Evolutionary conservation across 2,797 vertebrate genomes (phyloP), one percentile per base, ranked within the genome.

Genomic region (Spinibarbus caldwelli): DNA sequence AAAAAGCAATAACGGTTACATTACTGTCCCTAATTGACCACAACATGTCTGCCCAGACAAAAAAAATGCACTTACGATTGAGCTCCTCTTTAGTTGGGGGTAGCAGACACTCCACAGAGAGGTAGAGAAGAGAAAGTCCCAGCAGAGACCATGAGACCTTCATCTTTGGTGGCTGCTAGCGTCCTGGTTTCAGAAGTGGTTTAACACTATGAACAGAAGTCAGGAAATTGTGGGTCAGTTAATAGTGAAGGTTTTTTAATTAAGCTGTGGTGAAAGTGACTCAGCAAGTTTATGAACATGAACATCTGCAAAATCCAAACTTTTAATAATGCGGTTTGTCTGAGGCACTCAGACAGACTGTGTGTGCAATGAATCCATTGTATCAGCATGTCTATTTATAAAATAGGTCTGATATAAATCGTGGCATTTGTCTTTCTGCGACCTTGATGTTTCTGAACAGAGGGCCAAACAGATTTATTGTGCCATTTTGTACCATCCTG

Each of bases 31-130:
- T n/a, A 12, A 6, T 10, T 66, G 12, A 23, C 12, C 36, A 43
- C 62, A 10, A 31, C 62, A 10, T 26, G 45, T 34, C 23, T 78
- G 19, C 5, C 36, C 17, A 34, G 64, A n/a, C 31, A 62, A 64
- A 64, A 57, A 4, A 10, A 57, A 57, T n/a, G 8, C 54, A 92
- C 96, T 94, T 84, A 96, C 97, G 87, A 1, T 90, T 90, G 11
- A 98, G 95, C 8, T 96, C 95, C 0, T 95, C 93, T 9, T 89
- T 88, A 0, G 96, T 93, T 5, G 95, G 94, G 1, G 72, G 89
- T 2, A 95, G 23, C 59, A 96, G 83, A 9, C 94, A 92, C 34
- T 89, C 89, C 26, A 84, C 92, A 15, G 90, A 92, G 85, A 88
- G 90, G 88, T 95, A 88, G 41, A 97, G 86, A 49, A 97, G 80